Evolutionary conservation across 1,140 invertebrate species (phyloP).

Genomic region (Trichomalopsis sarcophagae): DNA sequence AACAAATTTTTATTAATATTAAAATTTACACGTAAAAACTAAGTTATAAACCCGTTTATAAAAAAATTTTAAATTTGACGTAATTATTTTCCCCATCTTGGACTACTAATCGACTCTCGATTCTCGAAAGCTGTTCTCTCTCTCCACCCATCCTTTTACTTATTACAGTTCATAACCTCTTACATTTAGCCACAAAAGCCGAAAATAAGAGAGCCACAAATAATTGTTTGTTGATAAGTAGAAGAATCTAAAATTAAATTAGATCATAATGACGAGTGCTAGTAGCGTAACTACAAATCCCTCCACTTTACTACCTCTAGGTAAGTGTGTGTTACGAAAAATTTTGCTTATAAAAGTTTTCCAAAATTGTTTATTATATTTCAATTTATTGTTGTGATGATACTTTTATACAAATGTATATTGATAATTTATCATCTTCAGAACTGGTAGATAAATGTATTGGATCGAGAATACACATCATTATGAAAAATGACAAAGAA

Average conservation of each 20-base stretch:
- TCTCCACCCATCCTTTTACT: too few relatives aligned
- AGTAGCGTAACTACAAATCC: conserved; percentile 78
- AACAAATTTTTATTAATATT: not conserved
- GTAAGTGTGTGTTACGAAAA: conserved; percentile 64
- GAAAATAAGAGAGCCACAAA: not conserved
- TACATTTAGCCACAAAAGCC: not conserved
- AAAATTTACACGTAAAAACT: not conserved
- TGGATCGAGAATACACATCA: conserved; percentile 98
- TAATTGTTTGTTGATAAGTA: not conserved
- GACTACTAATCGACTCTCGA: not conserved
- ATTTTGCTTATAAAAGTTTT: not conserved
- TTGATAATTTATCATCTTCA: conserved; percentile 67
- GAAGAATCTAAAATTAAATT: not conserved
- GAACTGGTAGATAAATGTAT: conserved; percentile 99
- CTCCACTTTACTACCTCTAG: conserved; percentile 83
- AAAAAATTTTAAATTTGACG: not conserved
- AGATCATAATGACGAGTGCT: conserved; percentile 54
- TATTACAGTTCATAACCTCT: not conserved
- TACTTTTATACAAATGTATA: not conserved
- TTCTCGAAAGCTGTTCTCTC: too few relatives aligned
- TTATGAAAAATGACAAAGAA: conserved; percentile 99
- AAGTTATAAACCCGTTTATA: not conserved
- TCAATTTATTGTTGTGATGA: conserved; percentile 15
- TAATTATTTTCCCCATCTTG: not conserved
- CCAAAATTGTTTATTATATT: not conserved